phyloP scores from a whole-genome alignment of 2,113 vertebrate genomes.

The pig (Sus scrofa) region DNA sequence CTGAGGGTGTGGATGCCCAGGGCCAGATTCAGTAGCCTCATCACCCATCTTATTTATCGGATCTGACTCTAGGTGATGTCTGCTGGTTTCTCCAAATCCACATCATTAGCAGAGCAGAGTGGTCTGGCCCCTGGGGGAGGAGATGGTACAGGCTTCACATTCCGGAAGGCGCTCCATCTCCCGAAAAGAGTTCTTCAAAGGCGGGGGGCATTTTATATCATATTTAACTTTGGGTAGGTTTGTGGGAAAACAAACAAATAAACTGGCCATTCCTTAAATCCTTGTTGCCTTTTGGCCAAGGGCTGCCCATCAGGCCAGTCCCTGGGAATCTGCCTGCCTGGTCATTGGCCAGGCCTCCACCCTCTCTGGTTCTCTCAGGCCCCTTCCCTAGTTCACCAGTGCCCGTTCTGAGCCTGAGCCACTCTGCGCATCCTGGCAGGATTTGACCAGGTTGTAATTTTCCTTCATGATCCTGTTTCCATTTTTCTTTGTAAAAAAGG shows the following conservation, averaged over 20 bases:
- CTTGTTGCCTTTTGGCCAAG: background rate
- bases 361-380: background rate
- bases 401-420: background rate
- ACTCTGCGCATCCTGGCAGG: background rate
- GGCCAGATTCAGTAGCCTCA: background rate
- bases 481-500: constrained; percentile 59
- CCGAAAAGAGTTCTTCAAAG: background rate
- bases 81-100: background rate
- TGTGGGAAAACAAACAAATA: background rate
- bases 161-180: background rate
- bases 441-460: constrained; percentile 63
- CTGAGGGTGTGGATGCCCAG: background rate
- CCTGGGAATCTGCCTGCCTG: background rate
- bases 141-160: rapidly evolving
- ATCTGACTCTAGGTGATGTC: background rate
- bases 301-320: background rate
- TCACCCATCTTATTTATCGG: background rate
- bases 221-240: background rate
- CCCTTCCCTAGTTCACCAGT: background rate
- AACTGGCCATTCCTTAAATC: background rate
- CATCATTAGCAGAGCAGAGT: background rate
- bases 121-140: no score
- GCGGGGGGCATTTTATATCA: no score
- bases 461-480: constrained; percentile 48
- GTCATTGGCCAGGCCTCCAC: background rate